A percentile compares a stretch with the other conserved stretches of the same genome.
These are phyloP conservation scores for Ceratina australensis DNA, from an alignment of 1,140 invertebrate genomes.

Conservation along the genomic window DNA sequence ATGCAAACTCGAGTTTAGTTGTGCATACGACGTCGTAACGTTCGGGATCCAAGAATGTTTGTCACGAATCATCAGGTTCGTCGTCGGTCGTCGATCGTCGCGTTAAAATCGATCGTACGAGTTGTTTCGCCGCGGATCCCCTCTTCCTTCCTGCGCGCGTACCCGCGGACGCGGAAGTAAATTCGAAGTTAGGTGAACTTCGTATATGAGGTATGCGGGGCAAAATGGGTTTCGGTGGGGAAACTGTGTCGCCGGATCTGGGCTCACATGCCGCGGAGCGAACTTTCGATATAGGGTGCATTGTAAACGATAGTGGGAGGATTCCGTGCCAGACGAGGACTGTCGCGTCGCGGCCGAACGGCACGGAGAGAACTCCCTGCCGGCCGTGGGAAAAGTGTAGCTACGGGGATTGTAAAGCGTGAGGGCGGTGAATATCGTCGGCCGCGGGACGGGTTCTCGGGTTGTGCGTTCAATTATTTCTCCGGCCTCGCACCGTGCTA, in stretches of 20 bases:
- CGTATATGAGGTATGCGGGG: slow-evolving; percentile 43
- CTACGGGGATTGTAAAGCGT: background rate
- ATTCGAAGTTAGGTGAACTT: slow-evolving; percentile 51
- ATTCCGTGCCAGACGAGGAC: slow-evolving; percentile 17
- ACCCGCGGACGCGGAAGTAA: slow-evolving; percentile 49
- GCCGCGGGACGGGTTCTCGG: too few species aligned
- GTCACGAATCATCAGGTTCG: background rate
- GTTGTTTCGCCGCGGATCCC: slow-evolving; percentile 52
- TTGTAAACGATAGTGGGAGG: slow-evolving; percentile 39
- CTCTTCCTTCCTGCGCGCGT: slow-evolving; percentile 45
- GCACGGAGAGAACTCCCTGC: background rate
- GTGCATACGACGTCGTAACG: background rate
- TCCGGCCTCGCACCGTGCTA: too few species aligned
- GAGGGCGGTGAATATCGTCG: background rate
- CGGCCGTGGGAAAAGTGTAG: slow-evolving; percentile 10
- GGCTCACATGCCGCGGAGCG: slow-evolving; percentile 15
- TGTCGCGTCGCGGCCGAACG: background rate
- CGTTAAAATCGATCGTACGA: slow-evolving; percentile 27
- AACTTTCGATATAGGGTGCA: slow-evolving; percentile 47
- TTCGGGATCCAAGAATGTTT: background rate
- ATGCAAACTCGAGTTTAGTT: background rate
- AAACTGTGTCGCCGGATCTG: slow-evolving; percentile 43
- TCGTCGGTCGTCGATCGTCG: background rate
- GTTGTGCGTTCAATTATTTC: background rate
- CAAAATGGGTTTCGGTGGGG: slow-evolving; percentile 19